Evolutionary conservation across 2,113 vertebrate species (phyloP).

Genomic region (Tupaia tana): DNA sequence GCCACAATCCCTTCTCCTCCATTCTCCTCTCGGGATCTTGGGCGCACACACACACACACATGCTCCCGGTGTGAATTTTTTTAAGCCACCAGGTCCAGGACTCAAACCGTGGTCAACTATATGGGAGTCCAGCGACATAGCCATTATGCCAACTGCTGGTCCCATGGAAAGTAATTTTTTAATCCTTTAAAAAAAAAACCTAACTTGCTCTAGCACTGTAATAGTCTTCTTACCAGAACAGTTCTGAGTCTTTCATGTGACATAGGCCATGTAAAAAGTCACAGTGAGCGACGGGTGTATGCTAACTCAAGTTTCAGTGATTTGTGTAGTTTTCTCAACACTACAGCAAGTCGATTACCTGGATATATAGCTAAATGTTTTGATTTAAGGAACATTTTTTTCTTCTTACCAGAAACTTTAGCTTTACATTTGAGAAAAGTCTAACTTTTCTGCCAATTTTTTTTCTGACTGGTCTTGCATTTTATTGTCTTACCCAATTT

Average conservation of each 20-base stretch:
- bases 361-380: conserved; percentile 1
- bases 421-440: conserved; percentile 28
- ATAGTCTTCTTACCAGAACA: conserved; percentile 29
- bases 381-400: background rate
- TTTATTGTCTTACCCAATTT: no score
- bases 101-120: no score
- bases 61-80: no score
- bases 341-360: background rate
- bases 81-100: no score
- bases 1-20: no score
- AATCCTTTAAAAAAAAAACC: background rate
- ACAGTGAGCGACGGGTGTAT: background rate
- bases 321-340: conserved; percentile 37
- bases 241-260: conserved; percentile 30
- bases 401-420: conserved; percentile 5
- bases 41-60: no score
- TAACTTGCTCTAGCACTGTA: background rate
- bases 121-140: no score
- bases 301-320: background rate
- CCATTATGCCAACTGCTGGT: no score
- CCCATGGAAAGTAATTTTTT: background rate
- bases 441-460: background rate
- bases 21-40: no score
- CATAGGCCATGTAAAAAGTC: background rate
- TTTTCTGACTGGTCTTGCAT: no score